Evolutionary conservation across 2,797 vertebrate species (phyloP).

Genomic region (Rhabdophis nuchalis): DNA sequence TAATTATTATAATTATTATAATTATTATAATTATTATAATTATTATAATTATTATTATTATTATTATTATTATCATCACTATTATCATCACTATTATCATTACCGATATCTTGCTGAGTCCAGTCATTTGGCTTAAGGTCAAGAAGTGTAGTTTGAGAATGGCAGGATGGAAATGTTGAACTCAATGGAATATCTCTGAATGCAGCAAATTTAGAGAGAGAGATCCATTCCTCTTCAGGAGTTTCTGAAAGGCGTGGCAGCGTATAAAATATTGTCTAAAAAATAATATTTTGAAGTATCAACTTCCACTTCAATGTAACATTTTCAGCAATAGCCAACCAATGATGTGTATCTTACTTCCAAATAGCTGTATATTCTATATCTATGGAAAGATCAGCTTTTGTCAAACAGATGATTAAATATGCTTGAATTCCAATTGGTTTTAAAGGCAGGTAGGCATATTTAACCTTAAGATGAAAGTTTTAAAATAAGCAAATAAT

Average conservation of each 20-base stretch:
- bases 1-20: too few relatives aligned
- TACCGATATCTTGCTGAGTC: slow-evolving; percentile 90
- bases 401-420: not conserved
- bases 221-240: slow-evolving; percentile 90
- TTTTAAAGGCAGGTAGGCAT: not conserved
- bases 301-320: not conserved
- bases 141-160: slow-evolving; percentile 65
- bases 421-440: not conserved
- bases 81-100: slow-evolving; percentile 13
- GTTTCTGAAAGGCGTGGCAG: slow-evolving; percentile 88
- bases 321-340: not conserved
- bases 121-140: slow-evolving; percentile 80
- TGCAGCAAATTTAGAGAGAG: slow-evolving; percentile 79
- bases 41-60: too few relatives aligned
- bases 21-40: too few relatives aligned
- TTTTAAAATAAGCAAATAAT: not conserved
- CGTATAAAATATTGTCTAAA: slow-evolving; percentile 85
- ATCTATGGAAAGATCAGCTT: not conserved
- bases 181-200: slow-evolving; percentile 69
- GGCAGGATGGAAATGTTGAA: slow-evolving; percentile 68
- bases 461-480: not conserved
- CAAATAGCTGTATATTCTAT: not conserved
- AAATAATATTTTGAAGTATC: slow-evolving; percentile 4
- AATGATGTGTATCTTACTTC: not conserved
- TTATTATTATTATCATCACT: too few relatives aligned